phyloP scores from a whole-genome alignment of 2,888 invertebrate genomes.

The Drosophila bunnanda region DNA sequence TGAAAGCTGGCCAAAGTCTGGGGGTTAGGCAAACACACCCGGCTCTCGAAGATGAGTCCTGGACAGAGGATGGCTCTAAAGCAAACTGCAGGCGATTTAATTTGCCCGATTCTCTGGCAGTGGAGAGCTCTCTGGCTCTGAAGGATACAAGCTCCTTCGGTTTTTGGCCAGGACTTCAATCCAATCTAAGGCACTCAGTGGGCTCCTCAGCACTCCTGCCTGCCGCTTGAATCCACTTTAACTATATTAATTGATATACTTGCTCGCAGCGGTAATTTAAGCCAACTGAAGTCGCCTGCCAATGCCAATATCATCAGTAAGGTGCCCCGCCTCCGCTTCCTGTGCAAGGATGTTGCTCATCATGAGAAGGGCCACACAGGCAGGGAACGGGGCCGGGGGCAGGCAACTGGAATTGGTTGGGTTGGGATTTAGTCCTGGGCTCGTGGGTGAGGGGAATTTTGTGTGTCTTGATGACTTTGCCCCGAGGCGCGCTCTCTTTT shows the following conservation, averaged over 20 bases:
- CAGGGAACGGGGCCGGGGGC: background rate
- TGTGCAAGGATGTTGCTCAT: conserved; percentile 28
- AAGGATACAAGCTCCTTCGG: conserved; percentile 32
- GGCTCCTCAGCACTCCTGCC: conserved; percentile 9
- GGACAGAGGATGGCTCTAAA: conserved; percentile 32
- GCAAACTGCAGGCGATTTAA: conserved; percentile 68
- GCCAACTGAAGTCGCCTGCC: conserved; percentile 72
- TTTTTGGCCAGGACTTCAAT: conserved; percentile 16
- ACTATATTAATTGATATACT: conserved; percentile 80
- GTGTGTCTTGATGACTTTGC: conserved; percentile 69
- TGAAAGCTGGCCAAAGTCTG: conserved; percentile 34
- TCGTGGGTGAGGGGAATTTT: conserved; percentile 18
- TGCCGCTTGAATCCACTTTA: conserved; percentile 60
- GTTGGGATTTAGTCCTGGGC: conserved; percentile 6
- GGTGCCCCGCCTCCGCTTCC: conserved; percentile 13
- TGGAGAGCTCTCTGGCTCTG: conserved; percentile 29
- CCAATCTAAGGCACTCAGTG: conserved; percentile 12
- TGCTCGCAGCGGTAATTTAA: conserved; percentile 76
- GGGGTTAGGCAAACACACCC: conserved; percentile 59
- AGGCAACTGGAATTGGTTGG: conserved; percentile 28
- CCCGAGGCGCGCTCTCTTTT: conserved; percentile 65
- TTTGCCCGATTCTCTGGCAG: conserved; percentile 50
- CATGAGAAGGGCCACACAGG: background rate
- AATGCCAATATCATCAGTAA: conserved; percentile 63
- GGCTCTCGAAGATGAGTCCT: conserved; percentile 33